phyloP scores from a whole-genome alignment of 35 echinoderm and acorn worm species.

The Patiria miniata region DNA sequence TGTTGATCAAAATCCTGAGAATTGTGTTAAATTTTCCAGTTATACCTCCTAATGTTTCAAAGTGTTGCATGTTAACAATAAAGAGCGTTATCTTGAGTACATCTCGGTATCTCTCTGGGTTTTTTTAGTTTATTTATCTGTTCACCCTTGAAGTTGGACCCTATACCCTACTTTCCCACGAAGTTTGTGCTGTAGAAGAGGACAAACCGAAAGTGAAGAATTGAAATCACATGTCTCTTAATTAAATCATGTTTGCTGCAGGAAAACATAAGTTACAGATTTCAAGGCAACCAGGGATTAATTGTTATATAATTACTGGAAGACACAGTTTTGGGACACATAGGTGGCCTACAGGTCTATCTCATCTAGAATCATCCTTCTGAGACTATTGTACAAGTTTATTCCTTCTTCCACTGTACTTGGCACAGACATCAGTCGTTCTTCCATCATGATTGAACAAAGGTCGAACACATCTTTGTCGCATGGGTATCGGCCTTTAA shows the following conservation, averaged over 20 bases:
- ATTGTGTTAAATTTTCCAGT: too few relatives aligned
- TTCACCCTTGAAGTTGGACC: too few relatives aligned
- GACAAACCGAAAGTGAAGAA: neutral
- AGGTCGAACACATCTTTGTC: conserved; percentile 56
- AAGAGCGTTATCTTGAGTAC: too few relatives aligned
- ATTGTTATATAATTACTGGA: neutral
- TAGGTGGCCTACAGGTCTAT: too few relatives aligned
- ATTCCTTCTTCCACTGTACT: neutral
- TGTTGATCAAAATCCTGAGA: too few relatives aligned
- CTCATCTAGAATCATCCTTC: neutral
- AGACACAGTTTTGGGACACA: conserved; percentile 1
- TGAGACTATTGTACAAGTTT: neutral
- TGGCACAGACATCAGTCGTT: conserved; percentile 24
- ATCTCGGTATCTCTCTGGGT: too few relatives aligned
- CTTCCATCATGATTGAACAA: conserved; percentile 51
- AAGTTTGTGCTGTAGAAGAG: neutral
- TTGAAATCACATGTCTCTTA: neutral
- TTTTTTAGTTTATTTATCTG: too few relatives aligned
- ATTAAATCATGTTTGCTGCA: neutral
- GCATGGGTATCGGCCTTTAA: conserved; percentile 48
- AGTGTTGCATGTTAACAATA: too few relatives aligned
- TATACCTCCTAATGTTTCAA: too few relatives aligned
- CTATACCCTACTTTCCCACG: too few relatives aligned
- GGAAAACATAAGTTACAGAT: neutral
- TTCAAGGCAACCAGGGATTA: neutral